Evolutionary conservation across 2,888 invertebrate genomes (phyloP), one percentile per base, ranked within the genome.

Genomic region (Andrena bicolor): DNA sequence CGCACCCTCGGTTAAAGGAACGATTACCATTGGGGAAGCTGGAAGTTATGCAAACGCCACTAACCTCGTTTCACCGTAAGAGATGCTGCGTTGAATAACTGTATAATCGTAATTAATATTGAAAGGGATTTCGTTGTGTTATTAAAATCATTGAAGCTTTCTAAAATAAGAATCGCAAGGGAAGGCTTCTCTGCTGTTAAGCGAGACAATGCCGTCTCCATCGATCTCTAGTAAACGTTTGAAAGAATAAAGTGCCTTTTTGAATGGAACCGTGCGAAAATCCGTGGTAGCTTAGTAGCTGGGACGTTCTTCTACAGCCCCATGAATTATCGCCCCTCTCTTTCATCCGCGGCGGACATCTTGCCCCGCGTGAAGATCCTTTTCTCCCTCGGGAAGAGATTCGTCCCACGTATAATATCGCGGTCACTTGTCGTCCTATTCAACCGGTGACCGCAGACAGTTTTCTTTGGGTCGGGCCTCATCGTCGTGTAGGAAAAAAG

Each of bases 401-500:
- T 72, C 78, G 82, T 80, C 71, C 75, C 75, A 72, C 85, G 83
- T 87, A 87, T 82, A 88, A 90, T 88, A 91, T 90, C 86, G 83
- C 84, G 89, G 89, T 88, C 92, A 92, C 92, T 92, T 90, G 92
- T 92, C 90, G 90, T 80, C 28, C 88, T 77, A 89, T 91, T 91
- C 85, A 88, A 56, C 13, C 83, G 35, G 35, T 80, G 84, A 90
- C 91, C 89, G 85, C 91, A 90, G 77, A 48, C 81, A 41, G 41
- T 86, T 80, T 90, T 85, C 82, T 88, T 82, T 53, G 71, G 77
- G 65, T 48, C 20, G 72, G 66, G 26, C 53, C 48, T 74, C 32
- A 26, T 64, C 41, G 28, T 7, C 26, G 75, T 16, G 41, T 16
- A 41, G 41, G 16, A 69, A 80, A 82, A 83, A 81, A 60, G 58